phyloP scores from a whole-genome alignment of 1,140 invertebrate species.

The Pseudomyrmex gracilis region DNA sequence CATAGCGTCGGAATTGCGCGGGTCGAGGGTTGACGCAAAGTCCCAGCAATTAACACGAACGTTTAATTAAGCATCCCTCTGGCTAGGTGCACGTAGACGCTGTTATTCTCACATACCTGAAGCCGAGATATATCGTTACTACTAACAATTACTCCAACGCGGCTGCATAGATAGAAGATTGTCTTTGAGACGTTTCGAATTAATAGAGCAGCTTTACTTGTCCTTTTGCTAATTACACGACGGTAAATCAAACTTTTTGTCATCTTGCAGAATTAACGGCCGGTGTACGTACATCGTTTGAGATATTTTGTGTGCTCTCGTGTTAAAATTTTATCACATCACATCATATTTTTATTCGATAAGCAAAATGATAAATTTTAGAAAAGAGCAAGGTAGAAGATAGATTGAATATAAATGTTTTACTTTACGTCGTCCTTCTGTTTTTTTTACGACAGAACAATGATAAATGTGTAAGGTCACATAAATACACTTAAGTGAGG shows the following conservation, averaged over 20 bases:
- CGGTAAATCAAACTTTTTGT: conserved; percentile 38
- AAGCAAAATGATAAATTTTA: conserved; percentile 58
- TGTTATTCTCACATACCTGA: conserved; percentile 82
- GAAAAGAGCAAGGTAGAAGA: conserved; percentile 16
- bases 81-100: conserved; percentile 74
- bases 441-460: not conserved
- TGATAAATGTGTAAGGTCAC: conserved; percentile 60
- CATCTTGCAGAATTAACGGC: conserved; percentile 49
- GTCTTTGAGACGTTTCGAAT: conserved; percentile 75
- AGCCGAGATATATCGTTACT: conserved; percentile 80
- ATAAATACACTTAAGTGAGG: conserved; percentile 64
- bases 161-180: conserved; percentile 67
- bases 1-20: conserved; percentile 62
- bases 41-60: conserved; percentile 82
- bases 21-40: conserved; percentile 78
- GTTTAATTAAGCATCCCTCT: conserved; percentile 82
- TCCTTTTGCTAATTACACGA: conserved; percentile 35
- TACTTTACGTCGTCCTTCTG: conserved; percentile 55
- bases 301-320: not conserved
- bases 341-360: conserved; percentile 18
- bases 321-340: conserved; percentile 18
- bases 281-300: conserved; percentile 2
- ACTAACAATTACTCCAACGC: conserved; percentile 80
- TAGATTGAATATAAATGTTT: conserved; percentile 69
- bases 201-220: conserved; percentile 66